A percentile compares a stretch with the other conserved stretches of the same genome.
phyloP scores from a whole-genome alignment of 2,888 invertebrate species.

The Coleophora flavipennella region DNA sequence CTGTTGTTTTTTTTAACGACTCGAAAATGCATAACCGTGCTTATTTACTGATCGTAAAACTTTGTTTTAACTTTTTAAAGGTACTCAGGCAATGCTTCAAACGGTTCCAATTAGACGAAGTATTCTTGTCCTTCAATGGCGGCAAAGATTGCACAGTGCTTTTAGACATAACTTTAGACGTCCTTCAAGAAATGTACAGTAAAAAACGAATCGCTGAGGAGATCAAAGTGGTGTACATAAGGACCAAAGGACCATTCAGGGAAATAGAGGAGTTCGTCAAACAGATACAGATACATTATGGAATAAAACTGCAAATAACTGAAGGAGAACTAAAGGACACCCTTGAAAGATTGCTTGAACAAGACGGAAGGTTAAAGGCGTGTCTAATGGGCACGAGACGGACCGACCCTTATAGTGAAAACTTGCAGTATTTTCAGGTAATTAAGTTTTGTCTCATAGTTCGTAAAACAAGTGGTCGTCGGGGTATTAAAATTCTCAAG shows the following conservation, averaged over 20 bases:
- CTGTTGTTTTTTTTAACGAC: no score
- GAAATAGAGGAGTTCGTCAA: slow-evolving; percentile 91
- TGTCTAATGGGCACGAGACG: slow-evolving; percentile 93
- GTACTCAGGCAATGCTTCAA: slow-evolving; percentile 74
- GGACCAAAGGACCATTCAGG: slow-evolving; percentile 84
- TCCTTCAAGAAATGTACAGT: slow-evolving; percentile 36
- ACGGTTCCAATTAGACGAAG: slow-evolving; percentile 78
- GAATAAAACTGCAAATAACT: slow-evolving; percentile 78
- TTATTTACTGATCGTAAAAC: no score
- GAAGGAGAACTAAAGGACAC: slow-evolving; percentile 81
- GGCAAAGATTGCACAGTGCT: slow-evolving; percentile 98
- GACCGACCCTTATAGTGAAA: slow-evolving; percentile 86
- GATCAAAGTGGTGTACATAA: slow-evolving; percentile 85
- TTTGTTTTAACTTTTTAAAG: slow-evolving; percentile 44
- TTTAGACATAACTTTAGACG: slow-evolving; percentile 63
- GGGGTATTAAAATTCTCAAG: no score
- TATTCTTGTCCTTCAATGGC: slow-evolving; percentile 96
- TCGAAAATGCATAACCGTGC: no score
- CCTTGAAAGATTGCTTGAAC: slow-evolving; percentile 74
- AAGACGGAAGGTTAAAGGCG: slow-evolving; percentile 78
- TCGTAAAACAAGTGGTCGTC: no score
- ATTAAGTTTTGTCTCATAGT: no score
- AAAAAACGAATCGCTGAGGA: slow-evolving; percentile 44
- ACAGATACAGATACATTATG: slow-evolving; percentile 79
- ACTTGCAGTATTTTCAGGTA: slow-evolving; percentile 80